Evolutionary conservation across 2,113 vertebrate genomes (phyloP), one percentile per base, ranked within the genome.

Genomic region (Sphyrna mokarran): DNA sequence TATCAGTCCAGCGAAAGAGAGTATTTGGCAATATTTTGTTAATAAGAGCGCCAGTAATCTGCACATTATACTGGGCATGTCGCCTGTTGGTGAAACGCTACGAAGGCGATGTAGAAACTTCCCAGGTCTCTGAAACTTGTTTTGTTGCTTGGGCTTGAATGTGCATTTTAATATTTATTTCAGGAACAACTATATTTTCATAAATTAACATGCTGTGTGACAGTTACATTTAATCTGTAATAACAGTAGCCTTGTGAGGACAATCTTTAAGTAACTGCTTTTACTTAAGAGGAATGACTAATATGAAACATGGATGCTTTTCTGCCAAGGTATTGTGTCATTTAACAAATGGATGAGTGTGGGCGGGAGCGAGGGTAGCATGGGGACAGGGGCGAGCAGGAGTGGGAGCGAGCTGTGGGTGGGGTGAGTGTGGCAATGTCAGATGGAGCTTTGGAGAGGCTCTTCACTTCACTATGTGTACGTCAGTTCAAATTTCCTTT

Each of bases 51-150:
- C 98, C 95, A 98, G 97, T 96, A 99, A 99, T 96, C 98, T 99
- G 80, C 99, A 99, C 96, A 97, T 99, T 23, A 98, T 99, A 94
- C 97, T 99, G 96, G 98, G 98, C 96, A 99, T 99, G 99, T 99
- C 99, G 3, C 99, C 99, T 0, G 98, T 98, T 10, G 99, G 99
- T 54, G 99, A 99, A 2, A 97, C 97, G 9, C 96, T 99, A 96
- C 98, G 98, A 96, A 99, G 97, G 0, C 98, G 99, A 96, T 99
- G 99, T 97, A 98, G 99, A 91, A 99, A 99, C 96, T 99, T 99
- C 95, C 99, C 99, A 98, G 99, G 99, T 99, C 11, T 95, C 80
- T 89, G 78, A 93, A 20, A 43, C n/a, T 37, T 37, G 8, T 11
- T 4, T 3, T 1, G 18, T 5, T 1, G 40, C 26, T 0, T 22